These are phyloP conservation scores for Sisyra terminalis DNA, from an alignment of 2,888 invertebrate genomes.

Conservation along the genomic window DNA sequence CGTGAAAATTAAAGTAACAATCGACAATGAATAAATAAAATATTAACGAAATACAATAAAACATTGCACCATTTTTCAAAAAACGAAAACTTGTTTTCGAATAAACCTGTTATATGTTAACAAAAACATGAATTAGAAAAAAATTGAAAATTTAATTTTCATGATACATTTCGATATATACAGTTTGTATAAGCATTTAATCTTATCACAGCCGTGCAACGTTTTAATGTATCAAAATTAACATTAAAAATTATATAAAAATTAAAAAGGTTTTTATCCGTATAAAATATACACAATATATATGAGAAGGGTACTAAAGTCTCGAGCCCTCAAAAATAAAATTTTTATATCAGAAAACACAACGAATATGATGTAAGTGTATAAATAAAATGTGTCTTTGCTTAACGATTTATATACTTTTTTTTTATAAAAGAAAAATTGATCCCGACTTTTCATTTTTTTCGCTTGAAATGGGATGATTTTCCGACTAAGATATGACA, in stretches of 20 bases:
- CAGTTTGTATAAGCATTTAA: background rate
- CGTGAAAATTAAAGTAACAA: conserved; percentile 1
- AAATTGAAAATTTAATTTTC: background rate
- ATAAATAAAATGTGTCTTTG: conserved; percentile 1
- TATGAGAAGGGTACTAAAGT: background rate
- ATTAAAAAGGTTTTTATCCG: background rate
- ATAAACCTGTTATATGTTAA: background rate
- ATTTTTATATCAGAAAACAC: background rate
- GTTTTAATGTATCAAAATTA: conserved; percentile 4
- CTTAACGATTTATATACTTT: background rate
- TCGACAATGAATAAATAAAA: conserved; percentile 1
- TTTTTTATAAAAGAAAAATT: conserved; percentile 2
- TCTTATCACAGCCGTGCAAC: conserved; percentile 5
- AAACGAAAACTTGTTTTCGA: background rate
- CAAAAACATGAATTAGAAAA: background rate
- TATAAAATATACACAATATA: background rate
- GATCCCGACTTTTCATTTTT: conserved; percentile 3
- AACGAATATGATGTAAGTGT: background rate
- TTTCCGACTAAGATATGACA: conserved; percentile 1
- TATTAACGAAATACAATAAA: conserved; percentile 2
- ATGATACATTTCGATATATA: background rate
- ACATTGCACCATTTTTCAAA: conserved; percentile 1
- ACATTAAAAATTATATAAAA: background rate
- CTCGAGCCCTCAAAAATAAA: background rate
- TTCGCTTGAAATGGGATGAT: conserved; percentile 4